Evolutionary conservation across 2,888 invertebrate genomes (phyloP).

Genomic region (Ametastegia equiseti): DNA sequence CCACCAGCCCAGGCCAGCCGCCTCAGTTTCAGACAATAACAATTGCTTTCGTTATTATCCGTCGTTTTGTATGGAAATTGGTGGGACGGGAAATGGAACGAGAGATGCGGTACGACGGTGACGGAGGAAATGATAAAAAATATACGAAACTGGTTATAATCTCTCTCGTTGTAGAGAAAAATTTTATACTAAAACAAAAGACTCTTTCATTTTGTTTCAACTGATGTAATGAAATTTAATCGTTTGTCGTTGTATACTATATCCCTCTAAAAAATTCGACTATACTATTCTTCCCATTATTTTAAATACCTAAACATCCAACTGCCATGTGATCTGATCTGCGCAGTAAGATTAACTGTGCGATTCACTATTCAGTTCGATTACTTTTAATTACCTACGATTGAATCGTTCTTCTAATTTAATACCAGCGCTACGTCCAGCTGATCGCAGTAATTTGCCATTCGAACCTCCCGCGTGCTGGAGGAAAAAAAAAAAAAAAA

Average conservation of each 20-base stretch:
- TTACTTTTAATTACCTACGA: conserved; percentile 64
- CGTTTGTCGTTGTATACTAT: neutral
- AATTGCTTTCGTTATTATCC: conserved; percentile 51
- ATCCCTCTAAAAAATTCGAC: neutral
- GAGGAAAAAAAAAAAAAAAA: neutral
- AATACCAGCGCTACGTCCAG: conserved; percentile 54
- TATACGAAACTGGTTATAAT: conserved; percentile 27
- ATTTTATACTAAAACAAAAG: neutral
- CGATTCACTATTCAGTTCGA: conserved; percentile 49
- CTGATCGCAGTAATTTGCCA: conserved; percentile 34
- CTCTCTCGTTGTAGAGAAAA: no score
- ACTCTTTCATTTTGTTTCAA: neutral
- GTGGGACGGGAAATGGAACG: conserved; percentile 43
- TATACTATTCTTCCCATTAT: neutral
- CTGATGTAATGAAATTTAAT: conserved; percentile 7
- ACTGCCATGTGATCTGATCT: neutral
- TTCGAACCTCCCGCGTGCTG: neutral
- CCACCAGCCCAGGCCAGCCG: neutral
- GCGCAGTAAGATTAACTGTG: conserved; percentile 26
- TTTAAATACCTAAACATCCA: neutral
- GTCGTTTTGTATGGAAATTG: conserved; percentile 50
- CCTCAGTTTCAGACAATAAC: conserved; percentile 48
- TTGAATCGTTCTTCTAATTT: conserved; percentile 62
- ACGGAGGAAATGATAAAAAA: conserved; percentile 31
- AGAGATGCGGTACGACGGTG: neutral